Percentiles rank a stretch among this genome's conserved stretches.
These are phyloP conservation scores for Drosophila fuyamai DNA, from an alignment of 1,140 invertebrate species.

Conservation along the genomic window DNA sequence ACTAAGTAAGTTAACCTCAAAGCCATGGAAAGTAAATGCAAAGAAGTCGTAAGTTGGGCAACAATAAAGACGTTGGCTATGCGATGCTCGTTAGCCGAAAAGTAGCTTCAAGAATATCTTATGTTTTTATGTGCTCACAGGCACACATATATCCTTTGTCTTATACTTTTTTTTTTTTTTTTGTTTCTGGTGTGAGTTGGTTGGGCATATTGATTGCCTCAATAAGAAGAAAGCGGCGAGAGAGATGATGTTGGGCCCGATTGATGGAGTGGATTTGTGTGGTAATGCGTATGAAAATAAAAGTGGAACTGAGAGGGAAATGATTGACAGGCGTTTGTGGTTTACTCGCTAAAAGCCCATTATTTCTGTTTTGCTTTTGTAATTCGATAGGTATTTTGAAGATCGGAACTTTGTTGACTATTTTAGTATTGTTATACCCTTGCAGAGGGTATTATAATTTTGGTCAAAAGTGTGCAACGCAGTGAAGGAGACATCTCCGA, in stretches of 20 bases:
- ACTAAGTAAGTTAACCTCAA: neutral
- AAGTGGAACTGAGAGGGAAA: constrained; percentile 29
- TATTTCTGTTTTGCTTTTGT: constrained; percentile 18
- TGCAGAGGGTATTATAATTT: no score
- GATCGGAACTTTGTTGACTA: no score
- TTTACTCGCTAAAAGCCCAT: constrained; percentile 35
- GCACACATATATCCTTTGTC: constrained; percentile 41
- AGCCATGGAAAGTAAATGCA: neutral
- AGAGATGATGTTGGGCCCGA: constrained; percentile 16
- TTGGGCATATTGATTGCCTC: constrained; percentile 61
- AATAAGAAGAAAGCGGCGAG: constrained; percentile 19
- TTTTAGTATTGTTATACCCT: no score
- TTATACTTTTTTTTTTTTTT: constrained; percentile 23
- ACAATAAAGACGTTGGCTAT: constrained; percentile 72
- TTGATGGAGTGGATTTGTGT: constrained; percentile 56
- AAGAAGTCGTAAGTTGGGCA: constrained; percentile 54
- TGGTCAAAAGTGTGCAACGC: no score
- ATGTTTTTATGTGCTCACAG: constrained; percentile 55
- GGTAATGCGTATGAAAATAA: constrained; percentile 40
- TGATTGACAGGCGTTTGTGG: constrained; percentile 58
- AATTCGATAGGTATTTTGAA: constrained; percentile 29
- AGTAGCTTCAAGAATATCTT: constrained; percentile 69
- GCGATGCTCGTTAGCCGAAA: constrained; percentile 70
- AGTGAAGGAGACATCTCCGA: no score
- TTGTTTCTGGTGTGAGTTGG: constrained; percentile 15